Base-by-base conservation (phyloP, 37 sponge, comb jelly and placozoan species). In the Chondrilla cf. caribensis region DNA sequence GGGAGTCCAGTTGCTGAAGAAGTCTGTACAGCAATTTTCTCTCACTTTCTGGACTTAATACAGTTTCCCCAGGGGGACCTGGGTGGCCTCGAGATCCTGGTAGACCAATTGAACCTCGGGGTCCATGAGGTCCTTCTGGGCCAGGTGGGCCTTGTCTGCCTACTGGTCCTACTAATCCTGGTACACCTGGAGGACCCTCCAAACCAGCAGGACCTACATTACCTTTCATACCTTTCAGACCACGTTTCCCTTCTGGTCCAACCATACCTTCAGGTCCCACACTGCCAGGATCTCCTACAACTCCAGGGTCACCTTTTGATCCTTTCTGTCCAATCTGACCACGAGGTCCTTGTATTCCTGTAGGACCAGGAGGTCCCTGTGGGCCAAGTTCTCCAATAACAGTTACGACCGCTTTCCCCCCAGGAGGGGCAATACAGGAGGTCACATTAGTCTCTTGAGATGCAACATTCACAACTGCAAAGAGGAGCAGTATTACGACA, bases 381-480 rank as follows among this genome's bases (percentile, higher is more conserved):
- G 40, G 75, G 21, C 38, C 64, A 19, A 19, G 64, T 19, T 62
- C 64, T 62, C 64, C 64, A 62, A 29, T 7, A 62, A 15, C 29
- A 28, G 29, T 62, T 6, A 62, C 64, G 6, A 29, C 64, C 5
- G 64, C 64, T 62, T 28, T 62, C 15, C 64, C 64, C 7, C 64
- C 64, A 62, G 64, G 64, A 62, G 64, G 64, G 29, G 64, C 29
- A n/a, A 62, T 5, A 62, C 64, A 62, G 25, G 64, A 29, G 7
- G 64, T 62, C 18, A 62, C 64, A 62, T 62, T 7, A 11, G 57
- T 55, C 6, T 62, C 22, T 11, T 47, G 51, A 47, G 51, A 47
- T 11, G 11, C 51, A 47, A 11, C 51, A 47, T n/a, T n/a, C n/a
- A n/a, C n/a, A n/a, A n/a, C n/a, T n/a, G n/a, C n/a, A n/a, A n/a